Conservation (phyloP, 2,888 invertebrate species). For the Cerastoderma edule region DNA sequence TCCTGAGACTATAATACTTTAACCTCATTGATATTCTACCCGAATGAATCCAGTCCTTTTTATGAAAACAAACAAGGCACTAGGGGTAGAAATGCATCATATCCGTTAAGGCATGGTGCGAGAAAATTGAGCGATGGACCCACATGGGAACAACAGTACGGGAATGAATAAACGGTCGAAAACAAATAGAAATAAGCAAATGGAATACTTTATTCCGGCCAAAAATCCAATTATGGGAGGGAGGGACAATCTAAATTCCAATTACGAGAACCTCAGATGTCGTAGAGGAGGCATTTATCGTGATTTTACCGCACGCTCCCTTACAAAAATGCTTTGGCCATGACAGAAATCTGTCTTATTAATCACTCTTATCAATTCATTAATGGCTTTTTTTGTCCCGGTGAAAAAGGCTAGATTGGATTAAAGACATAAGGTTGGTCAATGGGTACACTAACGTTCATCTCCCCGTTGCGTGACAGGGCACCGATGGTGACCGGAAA, state of each 20-base stretch:
- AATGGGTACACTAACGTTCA: too few species aligned
- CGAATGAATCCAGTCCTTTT: too few species aligned
- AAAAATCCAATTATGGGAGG: slow-evolving; percentile 51
- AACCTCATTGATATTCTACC: too few species aligned
- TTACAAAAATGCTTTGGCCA: not conserved
- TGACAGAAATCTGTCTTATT: slow-evolving; percentile 17
- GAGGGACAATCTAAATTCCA: slow-evolving; percentile 49
- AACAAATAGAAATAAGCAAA: slow-evolving; percentile 35
- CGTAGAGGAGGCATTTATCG: slow-evolving; percentile 19
- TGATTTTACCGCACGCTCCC: slow-evolving; percentile 17
- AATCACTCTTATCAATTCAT: slow-evolving; percentile 20
- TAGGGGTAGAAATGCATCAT: too few species aligned
- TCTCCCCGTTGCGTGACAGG: not conserved
- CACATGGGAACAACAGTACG: slow-evolving; percentile 7
- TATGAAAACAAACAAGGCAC: too few species aligned
- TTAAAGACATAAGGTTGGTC: not conserved
- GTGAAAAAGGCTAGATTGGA: slow-evolving; percentile 14
- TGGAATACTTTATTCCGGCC: slow-evolving; percentile 30
- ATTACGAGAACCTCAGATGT: slow-evolving; percentile 22
- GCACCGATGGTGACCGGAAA: not conserved
- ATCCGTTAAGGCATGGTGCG: too few species aligned
- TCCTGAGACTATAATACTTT: too few species aligned
- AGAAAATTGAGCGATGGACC: too few species aligned
- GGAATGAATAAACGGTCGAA: slow-evolving; percentile 27
- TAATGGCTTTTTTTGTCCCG: slow-evolving; percentile 11